Conservation (phyloP, 2,113 vertebrate genomes). For the Sisor rabdophorus region DNA sequence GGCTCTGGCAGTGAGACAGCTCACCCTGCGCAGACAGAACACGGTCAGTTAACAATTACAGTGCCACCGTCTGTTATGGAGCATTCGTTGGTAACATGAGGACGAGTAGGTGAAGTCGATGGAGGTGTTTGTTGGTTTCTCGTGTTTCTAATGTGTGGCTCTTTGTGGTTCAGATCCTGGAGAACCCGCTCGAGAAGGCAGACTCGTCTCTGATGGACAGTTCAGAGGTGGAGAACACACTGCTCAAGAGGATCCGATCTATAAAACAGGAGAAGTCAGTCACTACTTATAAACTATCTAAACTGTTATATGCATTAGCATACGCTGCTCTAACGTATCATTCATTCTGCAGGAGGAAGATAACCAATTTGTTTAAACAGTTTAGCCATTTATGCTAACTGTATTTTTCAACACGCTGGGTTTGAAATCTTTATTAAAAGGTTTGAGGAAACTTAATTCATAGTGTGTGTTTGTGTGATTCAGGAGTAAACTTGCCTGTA, state of each 20-base stretch:
- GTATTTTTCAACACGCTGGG: no score
- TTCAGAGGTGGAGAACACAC: constrained; percentile 67
- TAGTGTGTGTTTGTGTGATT: background rate
- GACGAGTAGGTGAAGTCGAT: background rate
- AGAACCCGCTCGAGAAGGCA: constrained; percentile 45
- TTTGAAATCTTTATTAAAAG: no score
- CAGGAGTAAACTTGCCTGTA: constrained; percentile 84
- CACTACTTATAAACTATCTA: background rate
- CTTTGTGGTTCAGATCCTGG: constrained; percentile 54
- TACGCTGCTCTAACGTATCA: background rate
- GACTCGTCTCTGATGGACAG: constrained; percentile 46
- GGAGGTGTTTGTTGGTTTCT: background rate
- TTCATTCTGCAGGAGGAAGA: no score
- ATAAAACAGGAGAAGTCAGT: constrained; percentile 92
- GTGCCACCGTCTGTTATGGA: background rate
- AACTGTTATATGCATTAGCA: background rate
- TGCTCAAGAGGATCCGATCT: constrained; percentile 82
- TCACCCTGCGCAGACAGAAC: constrained; percentile 80
- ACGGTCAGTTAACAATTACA: constrained; percentile 63
- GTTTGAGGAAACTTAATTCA: no score
- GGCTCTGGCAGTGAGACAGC: constrained; percentile 77
- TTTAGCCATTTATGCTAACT: no score
- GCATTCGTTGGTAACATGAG: background rate
- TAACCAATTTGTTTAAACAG: no score
- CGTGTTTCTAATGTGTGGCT: background rate